Percentiles rank a stretch among this genome's conserved stretches.
These are phyloP conservation scores for Coregonus suidteri DNA, from an alignment of 2,797 vertebrate genomes.

Conservation along the genomic window DNA sequence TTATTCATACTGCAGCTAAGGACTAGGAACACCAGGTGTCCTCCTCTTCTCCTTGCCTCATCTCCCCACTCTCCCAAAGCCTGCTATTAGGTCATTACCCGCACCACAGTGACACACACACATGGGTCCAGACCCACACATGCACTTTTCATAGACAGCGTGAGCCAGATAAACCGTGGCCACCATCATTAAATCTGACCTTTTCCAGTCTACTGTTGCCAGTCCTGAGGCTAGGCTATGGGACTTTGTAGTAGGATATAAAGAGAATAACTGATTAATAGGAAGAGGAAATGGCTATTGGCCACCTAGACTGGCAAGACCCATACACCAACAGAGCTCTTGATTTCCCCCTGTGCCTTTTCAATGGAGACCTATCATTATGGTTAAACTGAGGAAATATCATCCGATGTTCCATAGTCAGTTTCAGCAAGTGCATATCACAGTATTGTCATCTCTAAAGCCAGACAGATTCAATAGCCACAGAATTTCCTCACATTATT, in stretches of 20 bases:
- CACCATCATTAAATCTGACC: conserved; percentile 72
- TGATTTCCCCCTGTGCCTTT: conserved; percentile 22
- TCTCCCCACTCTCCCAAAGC: conserved; percentile 16
- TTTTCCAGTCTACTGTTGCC: conserved; percentile 54
- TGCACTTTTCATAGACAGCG: neutral
- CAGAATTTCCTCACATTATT: neutral
- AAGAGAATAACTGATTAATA: conserved; percentile 65
- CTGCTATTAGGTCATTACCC: neutral
- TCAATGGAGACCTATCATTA: conserved; percentile 36
- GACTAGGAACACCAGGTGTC: conserved; percentile 33
- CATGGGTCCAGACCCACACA: neutral
- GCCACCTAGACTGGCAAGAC: conserved; percentile 21
- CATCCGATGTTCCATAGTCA: conserved; percentile 4
- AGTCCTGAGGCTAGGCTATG: conserved; percentile 44
- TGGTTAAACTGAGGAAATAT: conserved; percentile 17
- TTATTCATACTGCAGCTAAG: conserved; percentile 65
- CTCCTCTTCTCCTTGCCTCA: conserved; percentile 13
- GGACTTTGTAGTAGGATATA: conserved; percentile 67
- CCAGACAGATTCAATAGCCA: neutral
- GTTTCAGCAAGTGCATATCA: neutral
- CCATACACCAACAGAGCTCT: conserved; percentile 17
- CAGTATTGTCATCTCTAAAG: neutral
- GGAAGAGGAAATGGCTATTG: conserved; percentile 39
- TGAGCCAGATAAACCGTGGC: conserved; percentile 36
- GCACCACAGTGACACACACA: neutral